Evolutionary conservation across 2,113 vertebrate genomes (phyloP), one percentile per base, ranked within the genome.

Genomic region (Thomomys bottae): DNA sequence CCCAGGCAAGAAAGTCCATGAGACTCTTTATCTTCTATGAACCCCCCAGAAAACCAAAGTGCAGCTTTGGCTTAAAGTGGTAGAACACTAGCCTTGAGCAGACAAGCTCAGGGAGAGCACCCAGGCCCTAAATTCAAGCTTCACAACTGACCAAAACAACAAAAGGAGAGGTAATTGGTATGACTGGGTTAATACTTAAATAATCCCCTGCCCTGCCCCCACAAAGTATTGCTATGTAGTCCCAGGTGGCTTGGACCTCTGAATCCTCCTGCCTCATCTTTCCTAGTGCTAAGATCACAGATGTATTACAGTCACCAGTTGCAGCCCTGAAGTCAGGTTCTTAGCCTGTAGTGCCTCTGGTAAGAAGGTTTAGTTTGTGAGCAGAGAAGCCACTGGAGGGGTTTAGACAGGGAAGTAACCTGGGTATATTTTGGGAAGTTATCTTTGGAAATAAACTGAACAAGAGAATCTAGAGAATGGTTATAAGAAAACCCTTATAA

Each of bases 351-450:
- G 21, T 72, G 40, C 64, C 64, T 63, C 6, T 91, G 38, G 76
- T 59, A 88, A 70, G 86, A 87, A 84, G 75, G 67, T 86, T 85
- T 23, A 72, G 0, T 88, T 70, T 83, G 18, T 86, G 59, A 30
- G 12, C 71, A 92, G 20, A 36, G 49, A 84, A 79, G n/a, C 23
- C 15, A 18, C 42, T 71, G 38, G 78, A 84, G 20, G 28, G n/a
- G 66, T 92, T 94, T 63, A 73, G 85, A 57, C 40, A 54, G 63
- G 24, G 61, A 75, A 75, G 38, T 81, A 12, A 64, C 5, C 8
- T 68, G 87, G 66, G 68, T 92, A 23, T 49, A 36, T 88, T 91
- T 94, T 38, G 78, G 78, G 73, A 84, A 28, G n/a, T 49, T 61
- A 59, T 45, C 21, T 34, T 17, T 89, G 42, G 68, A 72, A 90